A percentile compares a stretch with the other conserved stretches of the same genome.
Evolutionary conservation across 2,797 vertebrate species (phyloP).

Genomic region (Micropoecilia bifurca): DNA sequence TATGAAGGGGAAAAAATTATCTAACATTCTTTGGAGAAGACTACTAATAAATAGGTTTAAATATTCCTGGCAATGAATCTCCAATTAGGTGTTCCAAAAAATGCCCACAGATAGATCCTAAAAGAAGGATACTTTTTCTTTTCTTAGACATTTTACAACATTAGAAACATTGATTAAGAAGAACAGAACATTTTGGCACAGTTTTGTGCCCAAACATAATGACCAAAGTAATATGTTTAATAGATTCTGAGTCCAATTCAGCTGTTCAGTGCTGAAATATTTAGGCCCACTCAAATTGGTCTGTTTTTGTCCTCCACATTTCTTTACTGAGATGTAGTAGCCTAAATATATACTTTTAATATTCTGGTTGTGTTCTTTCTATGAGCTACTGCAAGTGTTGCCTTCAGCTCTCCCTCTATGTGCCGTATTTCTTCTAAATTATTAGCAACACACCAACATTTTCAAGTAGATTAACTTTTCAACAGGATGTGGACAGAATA

Average conservation of each 20-base stretch:
- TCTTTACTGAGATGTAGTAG: conserved; percentile 7
- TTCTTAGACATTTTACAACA: neutral
- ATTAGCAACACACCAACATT: conserved; percentile 57
- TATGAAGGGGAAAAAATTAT: neutral
- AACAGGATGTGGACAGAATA: conserved; percentile 18
- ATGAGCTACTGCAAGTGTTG: conserved; percentile 23
- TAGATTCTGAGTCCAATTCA: conserved; percentile 10
- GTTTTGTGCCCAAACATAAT: neutral
- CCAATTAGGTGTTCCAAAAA: neutral
- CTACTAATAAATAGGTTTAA: neutral
- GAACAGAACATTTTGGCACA: neutral
- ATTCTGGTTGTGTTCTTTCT: conserved; percentile 5
- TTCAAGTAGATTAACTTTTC: conserved; percentile 43
- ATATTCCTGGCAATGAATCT: neutral
- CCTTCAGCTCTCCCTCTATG: conserved; percentile 11
- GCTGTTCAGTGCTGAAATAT: conserved; percentile 48
- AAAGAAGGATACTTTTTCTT: neutral
- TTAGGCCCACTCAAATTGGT: conserved; percentile 23
- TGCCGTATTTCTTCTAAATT: conserved; percentile 54
- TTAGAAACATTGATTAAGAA: neutral
- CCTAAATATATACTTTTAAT: conserved; percentile 9
- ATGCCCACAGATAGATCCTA: neutral
- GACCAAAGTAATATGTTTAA: neutral
- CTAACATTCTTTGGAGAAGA: neutral
- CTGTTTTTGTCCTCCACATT: conserved; percentile 23